phyloP scores from a whole-genome alignment of 2,113 vertebrate genomes.

The Limnothrissa miodon region DNA sequence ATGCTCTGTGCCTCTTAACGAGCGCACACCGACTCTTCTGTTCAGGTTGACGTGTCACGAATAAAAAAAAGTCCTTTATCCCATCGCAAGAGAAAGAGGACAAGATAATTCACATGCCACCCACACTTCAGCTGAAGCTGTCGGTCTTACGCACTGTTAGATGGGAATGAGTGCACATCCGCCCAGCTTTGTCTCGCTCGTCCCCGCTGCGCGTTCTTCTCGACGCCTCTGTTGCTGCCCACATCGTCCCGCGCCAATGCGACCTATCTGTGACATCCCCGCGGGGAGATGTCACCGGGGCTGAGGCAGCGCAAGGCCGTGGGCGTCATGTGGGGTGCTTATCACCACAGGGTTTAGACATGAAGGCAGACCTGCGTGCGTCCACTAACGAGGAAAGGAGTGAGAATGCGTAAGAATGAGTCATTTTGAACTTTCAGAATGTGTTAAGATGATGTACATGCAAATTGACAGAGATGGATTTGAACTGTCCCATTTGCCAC shows the following conservation, averaged over 20 bases:
- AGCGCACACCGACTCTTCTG: not conserved
- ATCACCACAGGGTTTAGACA: constrained; percentile 31
- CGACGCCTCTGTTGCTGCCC: constrained; percentile 13
- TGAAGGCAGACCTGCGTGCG: not conserved
- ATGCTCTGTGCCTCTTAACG: constrained; percentile 20
- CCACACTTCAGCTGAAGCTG: constrained; percentile 9
- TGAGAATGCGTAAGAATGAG: constrained; percentile 38
- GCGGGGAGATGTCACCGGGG: constrained; percentile 1
- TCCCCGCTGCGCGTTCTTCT: constrained; percentile 16
- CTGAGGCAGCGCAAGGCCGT: constrained; percentile 18
- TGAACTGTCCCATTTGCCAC: not conserved
- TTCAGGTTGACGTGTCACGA: constrained; percentile 34
- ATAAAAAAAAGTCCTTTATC: constrained; percentile 35
- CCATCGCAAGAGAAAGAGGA: constrained; percentile 27
- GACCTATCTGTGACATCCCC: constrained; percentile 22
- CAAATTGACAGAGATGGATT: constrained; percentile 29
- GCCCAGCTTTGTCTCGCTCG: constrained; percentile 15
- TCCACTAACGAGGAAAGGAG: constrained; percentile 28
- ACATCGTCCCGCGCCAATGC: not conserved
- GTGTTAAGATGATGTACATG: constrained; percentile 45
- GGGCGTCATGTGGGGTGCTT: constrained; percentile 21
- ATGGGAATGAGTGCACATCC: constrained; percentile 14
- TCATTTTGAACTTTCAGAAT: constrained; percentile 47
- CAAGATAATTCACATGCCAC: constrained; percentile 31
- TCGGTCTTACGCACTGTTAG: constrained; percentile 2